Percentiles rank a stretch among this genome's conserved stretches.
phyloP scores from a whole-genome alignment of 2,113 vertebrate genomes.

The Nanorana parkeri region DNA sequence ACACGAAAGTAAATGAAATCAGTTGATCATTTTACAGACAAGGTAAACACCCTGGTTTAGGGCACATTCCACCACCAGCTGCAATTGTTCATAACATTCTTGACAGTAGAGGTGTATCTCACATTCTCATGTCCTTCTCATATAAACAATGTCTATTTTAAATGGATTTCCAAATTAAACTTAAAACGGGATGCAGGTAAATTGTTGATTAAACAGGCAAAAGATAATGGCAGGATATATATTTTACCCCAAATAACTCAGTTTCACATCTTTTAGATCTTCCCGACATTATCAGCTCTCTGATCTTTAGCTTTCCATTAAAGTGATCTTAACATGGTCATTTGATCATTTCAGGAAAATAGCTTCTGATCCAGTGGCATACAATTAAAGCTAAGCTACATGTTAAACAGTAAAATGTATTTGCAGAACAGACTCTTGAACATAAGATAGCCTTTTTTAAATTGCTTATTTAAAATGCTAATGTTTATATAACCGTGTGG shows the following conservation, averaged over 20 bases:
- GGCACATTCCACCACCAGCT: slow-evolving; percentile 72
- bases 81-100: slow-evolving; percentile 76
- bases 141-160: slow-evolving; percentile 80
- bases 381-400: not conserved
- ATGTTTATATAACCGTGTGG: no score
- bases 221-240: slow-evolving; percentile 53
- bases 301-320: not conserved
- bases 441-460: no score
- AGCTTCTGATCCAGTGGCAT: not conserved
- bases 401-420: no score
- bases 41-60: slow-evolving; percentile 25
- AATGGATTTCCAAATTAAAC: slow-evolving; percentile 73
- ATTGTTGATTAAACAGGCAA: slow-evolving; percentile 70
- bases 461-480: no score
- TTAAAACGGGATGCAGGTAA: slow-evolving; percentile 71
- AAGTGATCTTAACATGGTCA: not conserved
- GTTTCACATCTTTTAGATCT: slow-evolving; percentile 2
- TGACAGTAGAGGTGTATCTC: slow-evolving; percentile 79
- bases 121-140: slow-evolving; percentile 77
- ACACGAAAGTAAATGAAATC: not conserved
- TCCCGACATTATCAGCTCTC: not conserved
- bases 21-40: slow-evolving; percentile 17
- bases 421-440: no score
- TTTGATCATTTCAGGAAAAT: not conserved
- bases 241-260: slow-evolving; percentile 32